Evolutionary conservation across 2,797 vertebrate genomes (phyloP).

Genomic region (Nannoperca obscura): DNA sequence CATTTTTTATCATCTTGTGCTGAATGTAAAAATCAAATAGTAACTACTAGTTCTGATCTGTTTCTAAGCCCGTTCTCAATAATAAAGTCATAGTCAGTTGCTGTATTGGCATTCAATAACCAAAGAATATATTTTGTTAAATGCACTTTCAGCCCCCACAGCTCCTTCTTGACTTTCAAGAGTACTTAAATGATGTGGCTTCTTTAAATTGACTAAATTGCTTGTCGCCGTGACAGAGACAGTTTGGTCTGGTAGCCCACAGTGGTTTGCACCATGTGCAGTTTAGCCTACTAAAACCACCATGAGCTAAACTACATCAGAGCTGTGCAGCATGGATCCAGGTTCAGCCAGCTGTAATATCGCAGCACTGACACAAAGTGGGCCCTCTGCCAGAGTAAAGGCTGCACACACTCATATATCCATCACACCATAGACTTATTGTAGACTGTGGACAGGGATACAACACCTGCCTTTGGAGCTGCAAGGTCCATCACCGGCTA

Average conservation of each 20-base stretch:
- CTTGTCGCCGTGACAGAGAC: conserved; percentile 6
- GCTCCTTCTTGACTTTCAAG: conserved; percentile 3
- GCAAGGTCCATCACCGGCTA: conserved; percentile 40
- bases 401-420: conserved; percentile 15
- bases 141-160: not conserved
- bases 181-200: conserved; percentile 16
- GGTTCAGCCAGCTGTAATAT: conserved; percentile 30
- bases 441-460: conserved; percentile 44
- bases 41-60: not conserved
- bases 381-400: conserved; percentile 34
- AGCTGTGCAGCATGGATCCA: conserved; percentile 9
- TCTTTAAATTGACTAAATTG: conserved; percentile 52
- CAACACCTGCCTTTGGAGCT: conserved; percentile 47
- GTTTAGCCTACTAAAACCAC: conserved; percentile 18
- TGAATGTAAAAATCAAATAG: not conserved
- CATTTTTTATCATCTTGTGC: not conserved
- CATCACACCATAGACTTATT: conserved; percentile 54
- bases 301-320: conserved; percentile 20
- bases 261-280: conserved; percentile 27
- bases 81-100: conserved; percentile 9
- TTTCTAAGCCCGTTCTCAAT: not conserved
- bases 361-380: conserved; percentile 52
- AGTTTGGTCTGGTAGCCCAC: conserved; percentile 28
- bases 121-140: not conserved
- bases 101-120: not conserved